A percentile compares a stretch with the other conserved stretches of the same genome.
Conservation (phyloP, 2,888 invertebrate genomes). For the Lepeophtheirus nordmannii region DNA sequence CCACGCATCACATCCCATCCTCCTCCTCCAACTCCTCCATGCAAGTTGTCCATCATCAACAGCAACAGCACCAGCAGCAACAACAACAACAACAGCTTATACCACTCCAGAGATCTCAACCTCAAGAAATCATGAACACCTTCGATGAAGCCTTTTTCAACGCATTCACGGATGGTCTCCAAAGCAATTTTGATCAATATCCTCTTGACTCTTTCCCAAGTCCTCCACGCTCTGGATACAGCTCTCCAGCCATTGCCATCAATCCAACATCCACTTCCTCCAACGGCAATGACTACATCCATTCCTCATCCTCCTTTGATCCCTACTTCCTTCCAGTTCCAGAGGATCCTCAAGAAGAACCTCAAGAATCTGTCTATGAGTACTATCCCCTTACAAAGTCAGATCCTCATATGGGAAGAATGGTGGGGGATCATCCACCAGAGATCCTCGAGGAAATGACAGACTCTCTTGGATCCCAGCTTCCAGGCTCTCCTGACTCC, state of each 20-base stretch:
- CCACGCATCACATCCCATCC: neutral
- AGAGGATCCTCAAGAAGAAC: constrained; percentile 5
- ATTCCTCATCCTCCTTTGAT: neutral
- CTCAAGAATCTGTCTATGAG: neutral
- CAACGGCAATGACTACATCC: neutral
- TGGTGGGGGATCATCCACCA: neutral
- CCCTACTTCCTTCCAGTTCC: constrained; percentile 5
- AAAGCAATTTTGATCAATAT: neutral
- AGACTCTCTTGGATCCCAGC: neutral
- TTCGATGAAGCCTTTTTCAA: constrained; percentile 3
- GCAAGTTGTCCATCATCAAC: neutral
- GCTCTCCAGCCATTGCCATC: neutral
- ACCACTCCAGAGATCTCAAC: neutral
- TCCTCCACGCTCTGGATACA: constrained; percentile 4
- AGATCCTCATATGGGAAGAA: neutral
- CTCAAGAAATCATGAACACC: constrained; percentile 2
- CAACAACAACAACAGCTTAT: neutral
- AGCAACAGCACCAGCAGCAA: neutral
- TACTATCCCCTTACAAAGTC: neutral
- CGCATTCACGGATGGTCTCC: neutral
- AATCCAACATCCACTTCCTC: neutral
- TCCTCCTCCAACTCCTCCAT: neutral
- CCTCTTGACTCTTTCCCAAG: constrained; percentile 3
- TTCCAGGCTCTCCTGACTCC: constrained; percentile 22
- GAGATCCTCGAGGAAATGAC: neutral